Conservation (phyloP, 2,113 vertebrate species). For the Oophaga pumilio region DNA sequence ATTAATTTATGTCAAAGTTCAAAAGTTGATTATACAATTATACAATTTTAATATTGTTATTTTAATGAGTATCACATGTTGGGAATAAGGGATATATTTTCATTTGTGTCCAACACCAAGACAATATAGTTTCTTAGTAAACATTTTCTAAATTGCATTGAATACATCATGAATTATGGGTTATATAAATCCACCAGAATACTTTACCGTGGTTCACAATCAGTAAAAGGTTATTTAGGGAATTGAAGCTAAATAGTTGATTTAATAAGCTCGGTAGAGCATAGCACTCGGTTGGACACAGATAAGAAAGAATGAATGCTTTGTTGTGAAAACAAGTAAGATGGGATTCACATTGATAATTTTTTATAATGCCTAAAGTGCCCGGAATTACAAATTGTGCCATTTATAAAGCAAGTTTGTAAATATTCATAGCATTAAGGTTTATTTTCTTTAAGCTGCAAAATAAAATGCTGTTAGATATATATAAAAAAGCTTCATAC, state of each 20-base stretch:
- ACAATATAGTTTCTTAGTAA: neutral
- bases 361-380: neutral
- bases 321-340: conserved; percentile 5
- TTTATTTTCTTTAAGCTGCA: neutral
- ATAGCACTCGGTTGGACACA: neutral
- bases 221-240: neutral
- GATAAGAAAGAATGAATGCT: conserved; percentile 18
- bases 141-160: neutral
- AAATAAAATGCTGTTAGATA: neutral
- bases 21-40: too few relatives aligned
- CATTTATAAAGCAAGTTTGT: too few relatives aligned
- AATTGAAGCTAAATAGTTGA: conserved; percentile 21
- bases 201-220: neutral
- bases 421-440: too few relatives aligned
- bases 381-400: too few relatives aligned
- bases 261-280: neutral
- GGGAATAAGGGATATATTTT: neutral
- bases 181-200: neutral
- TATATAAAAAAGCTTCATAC: neutral
- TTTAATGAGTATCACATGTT: too few relatives aligned
- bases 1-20: too few relatives aligned
- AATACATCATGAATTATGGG: neutral
- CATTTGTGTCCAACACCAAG: neutral
- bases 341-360: neutral
- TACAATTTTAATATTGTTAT: too few relatives aligned